Conservation (phyloP, 2,113 vertebrate genomes). For the Mormoops blainvillei region DNA sequence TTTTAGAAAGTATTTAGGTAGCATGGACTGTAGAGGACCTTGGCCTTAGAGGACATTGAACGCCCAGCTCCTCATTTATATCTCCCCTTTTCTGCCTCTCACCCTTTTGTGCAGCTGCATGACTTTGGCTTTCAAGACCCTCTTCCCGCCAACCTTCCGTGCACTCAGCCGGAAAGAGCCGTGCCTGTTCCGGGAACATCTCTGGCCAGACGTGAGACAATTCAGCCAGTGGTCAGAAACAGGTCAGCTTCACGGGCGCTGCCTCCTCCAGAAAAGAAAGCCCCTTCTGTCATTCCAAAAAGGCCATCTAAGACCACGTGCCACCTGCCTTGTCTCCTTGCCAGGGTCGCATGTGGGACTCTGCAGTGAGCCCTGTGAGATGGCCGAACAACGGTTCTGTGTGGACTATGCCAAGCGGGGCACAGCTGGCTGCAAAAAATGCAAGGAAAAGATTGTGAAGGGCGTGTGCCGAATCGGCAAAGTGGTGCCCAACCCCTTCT, state of each 20-base stretch:
- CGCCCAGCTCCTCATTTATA: not conserved
- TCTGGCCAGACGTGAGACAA: accelerated
- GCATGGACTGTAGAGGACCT: not conserved
- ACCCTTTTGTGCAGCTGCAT: slow-evolving; percentile 59
- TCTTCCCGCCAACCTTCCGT: slow-evolving; percentile 38
- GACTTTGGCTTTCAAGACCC: slow-evolving; percentile 56
- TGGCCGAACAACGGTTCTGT: slow-evolving; percentile 94
- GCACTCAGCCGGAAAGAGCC: slow-evolving; percentile 32
- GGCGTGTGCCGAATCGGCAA: slow-evolving; percentile 94
- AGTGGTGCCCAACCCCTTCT: slow-evolving; percentile 96
- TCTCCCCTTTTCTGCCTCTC: not conserved
- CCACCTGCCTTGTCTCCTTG: not conserved
- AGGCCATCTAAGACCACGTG: not conserved
- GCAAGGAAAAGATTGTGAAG: slow-evolving; percentile 97
- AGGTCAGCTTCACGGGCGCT: not conserved
- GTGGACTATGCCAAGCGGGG: slow-evolving; percentile 97
- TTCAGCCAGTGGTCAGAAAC: not conserved
- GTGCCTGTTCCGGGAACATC: not conserved
- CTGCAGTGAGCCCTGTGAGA: slow-evolving; percentile 68
- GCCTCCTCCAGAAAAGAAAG: not conserved
- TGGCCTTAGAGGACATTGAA: not conserved
- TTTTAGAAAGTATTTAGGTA: not conserved
- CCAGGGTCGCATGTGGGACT: not conserved
- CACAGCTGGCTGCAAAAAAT: slow-evolving; percentile 97
- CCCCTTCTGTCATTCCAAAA: not conserved